A percentile compares a stretch with the other conserved stretches of the same genome.
phyloP scores from a whole-genome alignment of 2,113 vertebrate species.

The Dolichallabes microphthalmus region DNA sequence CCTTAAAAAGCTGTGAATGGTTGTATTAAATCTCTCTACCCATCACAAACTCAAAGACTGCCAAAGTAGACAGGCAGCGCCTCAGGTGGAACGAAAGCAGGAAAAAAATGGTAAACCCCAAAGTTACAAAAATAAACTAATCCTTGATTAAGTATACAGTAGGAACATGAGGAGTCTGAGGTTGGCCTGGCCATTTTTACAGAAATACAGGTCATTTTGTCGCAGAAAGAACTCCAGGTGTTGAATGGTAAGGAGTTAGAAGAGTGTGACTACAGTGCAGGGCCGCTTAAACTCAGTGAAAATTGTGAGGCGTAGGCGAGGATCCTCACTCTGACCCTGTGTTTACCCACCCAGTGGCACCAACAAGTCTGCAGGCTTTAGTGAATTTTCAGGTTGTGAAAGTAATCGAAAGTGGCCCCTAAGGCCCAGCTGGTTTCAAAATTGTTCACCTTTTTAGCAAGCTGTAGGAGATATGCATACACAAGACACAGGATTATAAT shows the following conservation, averaged over 20 bases:
- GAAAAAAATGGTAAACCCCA: conserved; percentile 67
- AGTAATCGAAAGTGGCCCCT: conserved; percentile 90
- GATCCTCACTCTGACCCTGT: conserved; percentile 54
- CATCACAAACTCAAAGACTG: conserved; percentile 51
- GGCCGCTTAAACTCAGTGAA: conserved; percentile 43
- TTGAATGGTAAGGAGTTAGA: conserved; percentile 54
- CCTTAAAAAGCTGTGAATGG: conserved; percentile 54
- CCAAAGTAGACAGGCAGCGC: conserved; percentile 55
- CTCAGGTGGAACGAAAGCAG: conserved; percentile 57
- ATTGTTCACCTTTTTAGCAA: conserved; percentile 95
- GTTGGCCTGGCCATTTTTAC: conserved; percentile 67
- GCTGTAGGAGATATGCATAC: conserved; percentile 69
- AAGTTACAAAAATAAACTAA: conserved; percentile 60
- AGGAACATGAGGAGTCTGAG: conserved; percentile 77
- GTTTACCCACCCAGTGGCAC: conserved; percentile 64
- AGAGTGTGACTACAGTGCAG: conserved; percentile 44
- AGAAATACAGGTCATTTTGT: conserved; percentile 75
- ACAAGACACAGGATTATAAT: conserved; percentile 14
- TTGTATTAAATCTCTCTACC: conserved; percentile 52
- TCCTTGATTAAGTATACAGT: conserved; percentile 72
- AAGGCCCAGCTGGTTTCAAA: conserved; percentile 96
- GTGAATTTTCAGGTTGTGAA: conserved; percentile 85
- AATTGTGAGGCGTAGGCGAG: conserved; percentile 49
- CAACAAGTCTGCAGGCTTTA: conserved; percentile 61
- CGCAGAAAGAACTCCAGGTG: conserved; percentile 63